Base-by-base conservation (phyloP, 1,140 invertebrate species). In the Acromyrmex heyeri region DNA sequence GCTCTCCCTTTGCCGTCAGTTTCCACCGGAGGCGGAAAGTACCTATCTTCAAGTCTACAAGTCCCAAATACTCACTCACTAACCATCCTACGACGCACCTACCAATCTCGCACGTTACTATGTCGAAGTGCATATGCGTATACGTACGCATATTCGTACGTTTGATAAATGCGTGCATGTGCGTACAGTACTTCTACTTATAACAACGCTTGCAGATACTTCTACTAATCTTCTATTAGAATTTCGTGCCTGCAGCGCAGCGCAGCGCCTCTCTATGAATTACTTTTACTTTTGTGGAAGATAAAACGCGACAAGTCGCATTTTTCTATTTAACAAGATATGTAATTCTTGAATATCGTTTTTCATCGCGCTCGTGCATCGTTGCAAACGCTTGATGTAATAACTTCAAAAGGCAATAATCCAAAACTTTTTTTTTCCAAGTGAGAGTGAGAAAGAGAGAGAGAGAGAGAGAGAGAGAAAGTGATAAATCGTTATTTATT, bases 11-110 rank as follows among this genome's bases (percentile, higher is more conserved):
- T 91, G 86, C 70, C 69, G 73, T 67, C 88, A 83, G 86, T 85
- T 82, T 72, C 78, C 67, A 91, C 76, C 88, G 85, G 79, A 90
- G 90, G 87, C 73, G 90, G 89, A 91, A 91, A 90, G 91, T 89
- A 92, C 78, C 93, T 88, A 91, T 91, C 87, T 91, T 88, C 76
- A 67, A 88, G 88, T 77, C 89, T 91, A 67, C 79, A 72, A 91
- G 90, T 75, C 89, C 65, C 91, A 91, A 94, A 91, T 92, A 91
- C 85, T 91, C 86, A 55, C 86, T 87, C 75, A 34, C 77, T 75
- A 91, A 88, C 86, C 88, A 86, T 82, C 86, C 79, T 61, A 76
- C 78, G 69, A 88, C 76, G 86, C 86, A 86, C 85, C 75, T 82
- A 76, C 70, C 69, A 88, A 86, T 76, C 83, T 57, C 65, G 30